Evolutionary conservation across 2,888 invertebrate genomes (phyloP), one percentile per base, ranked within the genome.

Genomic region (Mantis religiosa): DNA sequence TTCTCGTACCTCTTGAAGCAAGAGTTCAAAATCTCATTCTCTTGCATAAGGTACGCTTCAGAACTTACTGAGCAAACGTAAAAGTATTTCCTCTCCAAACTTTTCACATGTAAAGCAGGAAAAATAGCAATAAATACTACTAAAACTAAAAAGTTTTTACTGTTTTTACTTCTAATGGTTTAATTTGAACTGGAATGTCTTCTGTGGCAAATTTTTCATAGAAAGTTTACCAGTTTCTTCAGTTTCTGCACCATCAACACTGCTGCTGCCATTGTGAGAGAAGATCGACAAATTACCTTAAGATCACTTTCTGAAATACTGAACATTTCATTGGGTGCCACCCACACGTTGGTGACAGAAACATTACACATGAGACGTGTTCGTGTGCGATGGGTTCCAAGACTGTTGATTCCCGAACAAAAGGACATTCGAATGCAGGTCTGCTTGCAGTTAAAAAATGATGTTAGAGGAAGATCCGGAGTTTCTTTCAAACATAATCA

Each of bases 41-140:
- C 82, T 41, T 87, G 82, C 87, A 87, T 30, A 30, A 81, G 28
- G 15, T 20, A 28, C 83, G 47, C 87, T 82, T 84, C 88, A 88
- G 84, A 27, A 84, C 83, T 34, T 47, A 28, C 54, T 87, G 47
- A 87, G 83, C 83, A 83, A 81, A 84, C 88, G 41, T 88, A 88
- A 84, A 88, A 82, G 41, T 71, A 81, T 54, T 84, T 82, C 28
- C 30, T 28, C 71, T 88, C 83, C 34, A 88, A 81, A 30, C 34
- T 54, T 88, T 71, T 25, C 84, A 83, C 83, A 83, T 84, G 81
- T 87, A 54, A 83, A 47, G 54, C 54, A 71, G 54, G 20, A 83
- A 87, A 83, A 89, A 41, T 71, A n/a, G 54, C 20, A 87, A 89
- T 86, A 87, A 81, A 87, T 82, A 86, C 86, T 71, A 86, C 41